Base-by-base conservation (phyloP, 2,888 invertebrate species). In the Mesopsocus fuscifrons region DNA sequence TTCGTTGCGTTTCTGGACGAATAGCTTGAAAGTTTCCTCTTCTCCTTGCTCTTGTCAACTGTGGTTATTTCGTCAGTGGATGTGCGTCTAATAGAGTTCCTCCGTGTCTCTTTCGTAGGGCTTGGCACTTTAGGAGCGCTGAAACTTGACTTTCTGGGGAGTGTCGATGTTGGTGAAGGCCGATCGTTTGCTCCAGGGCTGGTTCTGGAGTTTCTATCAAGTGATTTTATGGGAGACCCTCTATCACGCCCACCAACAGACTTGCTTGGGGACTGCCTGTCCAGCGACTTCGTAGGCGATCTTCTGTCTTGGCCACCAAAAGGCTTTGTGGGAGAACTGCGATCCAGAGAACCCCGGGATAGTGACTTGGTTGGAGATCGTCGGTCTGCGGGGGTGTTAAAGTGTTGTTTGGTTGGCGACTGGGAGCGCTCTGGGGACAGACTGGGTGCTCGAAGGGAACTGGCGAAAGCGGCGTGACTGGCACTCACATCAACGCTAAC, bases 381-480 rank as follows among this genome's bases (percentile, higher is more conserved):
- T 4, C 5, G 21, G 11, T 43, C 55, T 54, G 2, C 52, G 49
- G 18, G 55, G 50, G 47, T 53, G 51, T 26, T 52, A 48, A 22
- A 52, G 52, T 6, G 51, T 50, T 8, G 50, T 21, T 51, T 46
- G 1, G 52, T 52, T 20, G 54, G 54, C 13, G 52, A 51, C 16
- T 52, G 46, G 3, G 64, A 61, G 2, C 67, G 59, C 34, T 69
- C 64, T 2, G 74, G 73, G 42, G 52, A 55, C n/a, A 38, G 38
- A 42, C 74, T 74, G 30, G 73, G 70, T 46, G 76, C 68, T 22
- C 82, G 68, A 38, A 82, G 60, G 3, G 79, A 75, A 45, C 76
- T 71, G 0, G 77, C 81, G 65, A 81, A 82, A 1, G 78, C 78
- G 50, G 79, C 74, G 54, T 82, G 82, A 2, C 77, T 70, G 1